Base-by-base conservation (phyloP, 2,797 vertebrate genomes). In the Dendrocincla fuliginosa region DNA sequence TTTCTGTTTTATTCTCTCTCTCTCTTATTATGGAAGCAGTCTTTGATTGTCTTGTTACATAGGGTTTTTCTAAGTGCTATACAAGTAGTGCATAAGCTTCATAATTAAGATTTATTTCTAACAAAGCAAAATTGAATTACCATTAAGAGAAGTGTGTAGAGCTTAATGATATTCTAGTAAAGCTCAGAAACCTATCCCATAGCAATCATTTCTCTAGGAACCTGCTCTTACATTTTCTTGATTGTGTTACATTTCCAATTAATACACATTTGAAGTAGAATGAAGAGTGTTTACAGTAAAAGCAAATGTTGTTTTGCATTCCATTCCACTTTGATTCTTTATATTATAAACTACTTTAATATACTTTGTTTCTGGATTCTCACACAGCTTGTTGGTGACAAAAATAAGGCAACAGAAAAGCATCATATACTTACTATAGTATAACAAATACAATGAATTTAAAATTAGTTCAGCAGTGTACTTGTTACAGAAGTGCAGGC, bases 41-140 rank as follows among this genome's bases (percentile, higher is more conserved):
- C 30, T 84, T 35, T 67, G 57, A 49, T 46, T 68, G 15, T 77
- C 42, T 67, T 78, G 65, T 73, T 63, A 67, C 41, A 16, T 2
- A 57, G 8, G 17, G 16, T 49, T 70, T 79, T 90, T 56, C n/a
- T 49, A 79, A 89, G 73, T 49, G 49, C 19, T 84, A 11, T 42
- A 39, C 9, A 84, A 94, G 37, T 55, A 64, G 52, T n/a, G 32
- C 28, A 10, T 35, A 57, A 81, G n/a, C 5, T 1, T 70, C 46
- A 74, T 83, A 93, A 90, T 70, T 92, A 77, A 89, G 70, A 89
- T 82, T 79, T 89, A 70, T 89, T 94, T 94, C 33, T 90, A 90
- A 87, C 14, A 82, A 91, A 88, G 11, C 6, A 82, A 88, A 95
- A 73, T 18, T 88, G 77, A 79, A 91, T 90, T 84, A 60, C 30